Percentiles rank a stretch among this genome's conserved stretches.
These are phyloP conservation scores for Lasioglossum leucozonium DNA, from an alignment of 2,888 invertebrate genomes.

Conservation along the genomic window DNA sequence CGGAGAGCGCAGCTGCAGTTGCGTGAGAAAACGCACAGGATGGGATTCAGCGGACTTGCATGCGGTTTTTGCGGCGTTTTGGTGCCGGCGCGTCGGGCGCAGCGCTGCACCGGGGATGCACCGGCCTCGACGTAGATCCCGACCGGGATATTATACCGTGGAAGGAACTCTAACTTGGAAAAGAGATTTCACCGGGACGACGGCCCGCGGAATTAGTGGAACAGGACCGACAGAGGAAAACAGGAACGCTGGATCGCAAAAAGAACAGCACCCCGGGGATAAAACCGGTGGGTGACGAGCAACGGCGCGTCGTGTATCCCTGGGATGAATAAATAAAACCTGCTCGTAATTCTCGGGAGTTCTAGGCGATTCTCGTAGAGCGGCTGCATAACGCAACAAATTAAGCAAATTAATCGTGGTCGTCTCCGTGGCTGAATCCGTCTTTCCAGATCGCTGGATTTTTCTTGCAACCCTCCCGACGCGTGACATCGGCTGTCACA, in stretches of 20 bases:
- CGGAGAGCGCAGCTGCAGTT: slow-evolving; percentile 6
- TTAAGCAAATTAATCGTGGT: not conserved
- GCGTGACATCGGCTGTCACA: too few relatives aligned
- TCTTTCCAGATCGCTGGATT: not conserved
- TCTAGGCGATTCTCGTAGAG: slow-evolving; percentile 6
- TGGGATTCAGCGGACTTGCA: slow-evolving; percentile 18
- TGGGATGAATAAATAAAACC: slow-evolving; percentile 33
- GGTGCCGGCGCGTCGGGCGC: slow-evolving; percentile 1
- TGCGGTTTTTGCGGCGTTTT: slow-evolving; percentile 40
- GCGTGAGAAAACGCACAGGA: slow-evolving; percentile 44
- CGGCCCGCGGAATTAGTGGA: slow-evolving; percentile 31
- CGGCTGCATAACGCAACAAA: not conserved
- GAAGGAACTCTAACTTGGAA: slow-evolving; percentile 35
- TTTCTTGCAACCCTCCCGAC: not conserved
- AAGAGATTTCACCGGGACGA: slow-evolving; percentile 34
- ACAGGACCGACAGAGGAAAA: slow-evolving; percentile 7
- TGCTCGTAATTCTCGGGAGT: slow-evolving; percentile 20
- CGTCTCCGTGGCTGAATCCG: not conserved
- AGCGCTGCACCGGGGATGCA: not conserved
- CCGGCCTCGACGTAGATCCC: slow-evolving; percentile 40
- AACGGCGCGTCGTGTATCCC: not conserved
- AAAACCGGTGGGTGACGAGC: not conserved
- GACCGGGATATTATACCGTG: slow-evolving; percentile 28
- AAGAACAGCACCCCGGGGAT: not conserved
- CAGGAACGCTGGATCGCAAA: slow-evolving; percentile 1